These are phyloP conservation scores for Cossypha niveicapilla DNA, from an alignment of 2,797 vertebrate genomes.

Conservation along the genomic window DNA sequence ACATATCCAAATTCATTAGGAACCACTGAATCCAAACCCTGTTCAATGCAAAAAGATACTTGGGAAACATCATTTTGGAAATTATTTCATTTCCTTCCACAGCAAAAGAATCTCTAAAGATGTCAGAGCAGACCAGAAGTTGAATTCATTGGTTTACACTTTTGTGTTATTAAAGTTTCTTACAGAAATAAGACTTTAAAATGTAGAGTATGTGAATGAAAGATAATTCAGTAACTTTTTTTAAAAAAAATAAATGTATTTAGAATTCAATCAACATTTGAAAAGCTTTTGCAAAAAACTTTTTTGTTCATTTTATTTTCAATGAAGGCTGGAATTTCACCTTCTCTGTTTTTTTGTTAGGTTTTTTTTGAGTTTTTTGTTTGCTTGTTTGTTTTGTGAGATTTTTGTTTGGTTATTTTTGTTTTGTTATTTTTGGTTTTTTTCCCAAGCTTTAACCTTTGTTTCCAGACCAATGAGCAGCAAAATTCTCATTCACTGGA, in stretches of 20 bases:
- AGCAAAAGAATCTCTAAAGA: background rate
- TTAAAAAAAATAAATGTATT: background rate
- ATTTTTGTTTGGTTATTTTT: too few species aligned
- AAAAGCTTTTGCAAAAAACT: background rate
- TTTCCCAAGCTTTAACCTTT: background rate
- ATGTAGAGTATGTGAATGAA: background rate
- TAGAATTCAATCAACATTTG: background rate
- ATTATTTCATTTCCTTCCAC: slow-evolving; percentile 21
- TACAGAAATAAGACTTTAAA: background rate
- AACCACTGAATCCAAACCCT: slow-evolving; percentile 32
- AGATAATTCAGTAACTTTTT: background rate
- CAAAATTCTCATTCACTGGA: background rate
- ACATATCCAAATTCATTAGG: slow-evolving; percentile 52
- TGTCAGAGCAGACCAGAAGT: background rate
- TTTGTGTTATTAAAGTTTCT: background rate
- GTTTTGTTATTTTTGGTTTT: too few species aligned
- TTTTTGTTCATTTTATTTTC: background rate
- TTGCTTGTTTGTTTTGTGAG: too few species aligned
- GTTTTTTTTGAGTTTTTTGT: too few species aligned
- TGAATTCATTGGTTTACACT: background rate
- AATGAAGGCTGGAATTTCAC: background rate
- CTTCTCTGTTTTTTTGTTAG: background rate
- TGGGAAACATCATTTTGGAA: background rate
- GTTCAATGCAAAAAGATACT: slow-evolving; percentile 15
- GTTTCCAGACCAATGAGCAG: background rate